A percentile compares a stretch with the other conserved stretches of the same genome.
Conservation (phyloP, 2,113 vertebrate species). For the Tricholaema leucomelas region DNA sequence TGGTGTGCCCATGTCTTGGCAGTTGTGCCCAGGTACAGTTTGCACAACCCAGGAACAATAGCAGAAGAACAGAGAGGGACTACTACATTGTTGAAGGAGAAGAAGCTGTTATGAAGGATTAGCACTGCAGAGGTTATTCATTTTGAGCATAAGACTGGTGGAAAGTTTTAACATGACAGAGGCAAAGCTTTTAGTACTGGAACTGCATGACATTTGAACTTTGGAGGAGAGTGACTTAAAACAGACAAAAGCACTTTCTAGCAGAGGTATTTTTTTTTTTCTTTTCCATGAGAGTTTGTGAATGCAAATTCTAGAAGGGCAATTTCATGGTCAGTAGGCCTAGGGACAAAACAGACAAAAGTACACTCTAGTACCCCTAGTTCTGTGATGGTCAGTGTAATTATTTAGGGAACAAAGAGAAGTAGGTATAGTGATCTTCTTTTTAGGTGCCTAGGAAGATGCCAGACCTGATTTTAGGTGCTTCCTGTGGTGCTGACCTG, state of each 20-base stretch:
- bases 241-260: not conserved
- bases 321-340: not conserved
- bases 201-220: not conserved
- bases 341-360: not conserved
- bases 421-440: not conserved
- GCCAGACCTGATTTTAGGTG: not conserved
- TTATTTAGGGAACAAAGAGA: not conserved
- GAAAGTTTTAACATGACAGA: not conserved
- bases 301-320: not conserved
- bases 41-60: not conserved
- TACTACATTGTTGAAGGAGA: not conserved
- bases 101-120: not conserved
- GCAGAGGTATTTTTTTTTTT: not conserved
- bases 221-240: not conserved
- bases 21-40: not conserved
- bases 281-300: not conserved
- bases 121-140: not conserved
- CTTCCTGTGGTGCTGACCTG: not conserved
- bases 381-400: not conserved
- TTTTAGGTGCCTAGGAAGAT: not conserved
- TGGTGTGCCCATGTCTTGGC: not conserved
- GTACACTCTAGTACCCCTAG: not conserved
- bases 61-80: not conserved
- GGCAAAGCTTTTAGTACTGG: not conserved
- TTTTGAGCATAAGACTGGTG: not conserved